These are phyloP conservation scores for Deroplatys truncata DNA, from an alignment of 2,888 invertebrate species.

Conservation along the genomic window DNA sequence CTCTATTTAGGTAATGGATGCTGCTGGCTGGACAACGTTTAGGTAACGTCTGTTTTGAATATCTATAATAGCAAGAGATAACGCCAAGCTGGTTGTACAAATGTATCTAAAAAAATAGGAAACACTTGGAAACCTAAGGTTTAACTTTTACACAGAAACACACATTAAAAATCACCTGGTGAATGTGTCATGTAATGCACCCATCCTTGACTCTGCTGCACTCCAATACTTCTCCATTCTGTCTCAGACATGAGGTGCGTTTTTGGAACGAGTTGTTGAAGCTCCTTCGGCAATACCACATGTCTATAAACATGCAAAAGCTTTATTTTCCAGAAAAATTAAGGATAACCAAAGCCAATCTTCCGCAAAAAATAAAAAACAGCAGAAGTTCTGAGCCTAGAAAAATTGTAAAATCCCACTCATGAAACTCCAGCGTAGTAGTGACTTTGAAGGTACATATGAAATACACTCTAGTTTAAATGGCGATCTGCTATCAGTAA, in stretches of 20 bases:
- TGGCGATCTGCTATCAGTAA: conserved; percentile 26
- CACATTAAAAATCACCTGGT: conserved; percentile 60
- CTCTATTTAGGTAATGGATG: too few relatives aligned
- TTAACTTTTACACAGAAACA: not conserved
- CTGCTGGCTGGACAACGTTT: too few relatives aligned
- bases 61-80: not conserved
- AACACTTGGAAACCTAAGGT: not conserved
- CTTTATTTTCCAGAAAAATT: not conserved
- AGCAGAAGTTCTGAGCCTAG: not conserved
- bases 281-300: conserved; percentile 89
- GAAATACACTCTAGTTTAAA: not conserved
- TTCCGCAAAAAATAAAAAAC: not conserved
- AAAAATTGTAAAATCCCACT: not conserved
- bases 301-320: conserved; percentile 60
- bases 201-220: conserved; percentile 96
- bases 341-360: not conserved
- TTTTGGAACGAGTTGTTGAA: conserved; percentile 85
- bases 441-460: not conserved
- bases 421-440: not conserved
- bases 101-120: not conserved
- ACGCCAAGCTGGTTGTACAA: not conserved
- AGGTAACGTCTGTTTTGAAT: too few relatives aligned
- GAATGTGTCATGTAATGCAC: conserved; percentile 94
- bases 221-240: conserved; percentile 92
- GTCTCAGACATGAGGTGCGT: conserved; percentile 89